Base-by-base conservation (phyloP, 2,113 vertebrate species). In the Struthio camelus region DNA sequence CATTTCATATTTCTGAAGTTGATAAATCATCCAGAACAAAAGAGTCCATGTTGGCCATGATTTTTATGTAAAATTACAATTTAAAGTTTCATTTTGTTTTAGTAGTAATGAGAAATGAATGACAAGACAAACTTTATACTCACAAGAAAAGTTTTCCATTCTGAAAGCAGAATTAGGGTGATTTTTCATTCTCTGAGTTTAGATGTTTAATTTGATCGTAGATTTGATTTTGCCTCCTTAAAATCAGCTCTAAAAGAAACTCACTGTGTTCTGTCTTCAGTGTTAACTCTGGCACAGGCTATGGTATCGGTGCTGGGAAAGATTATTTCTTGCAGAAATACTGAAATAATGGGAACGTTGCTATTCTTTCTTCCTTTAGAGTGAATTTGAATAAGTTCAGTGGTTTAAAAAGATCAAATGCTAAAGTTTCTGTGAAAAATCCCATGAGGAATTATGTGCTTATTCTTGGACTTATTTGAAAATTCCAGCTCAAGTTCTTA, bases 301-400 rank as follows among this genome's bases (percentile, higher is more conserved):
- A 75, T 71, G 88, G 80, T 95, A 79, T 90, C 76, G 34, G 42
- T 80, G 64, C 82, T 94, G 87, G 85, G 71, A 93, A 90, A 80
- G 71, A 86, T 86, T 84, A 92, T 81, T 94, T 80, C 44, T 75
- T 81, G 42, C 30, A 94, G 89, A 91, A 94, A 71, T 87, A 94
- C 80, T 92, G 80, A 75, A 90, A 77, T 61, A 86, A 71, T 73
- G 32, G 50, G 92, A 95, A 89, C 86, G 58, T 27, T 96, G 75
- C 13, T 94, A 80, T 42, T 69, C n/a, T 92, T 82, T 94, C 89
- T 46, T 81, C 53, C 89, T 95, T 93, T 58, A 80, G 90, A 96
- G 36, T 89, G 85, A 94, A 94, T 19, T 95, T 97, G 94, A 75
- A 81, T 95, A 91, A 77, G 97, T 44, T 40, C 54, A 66, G 42